Percentiles rank a stretch among this genome's conserved stretches.
These are phyloP conservation scores for Scrobipalpa atriplicella DNA, from an alignment of 2,888 invertebrate species.

Conservation along the genomic window DNA sequence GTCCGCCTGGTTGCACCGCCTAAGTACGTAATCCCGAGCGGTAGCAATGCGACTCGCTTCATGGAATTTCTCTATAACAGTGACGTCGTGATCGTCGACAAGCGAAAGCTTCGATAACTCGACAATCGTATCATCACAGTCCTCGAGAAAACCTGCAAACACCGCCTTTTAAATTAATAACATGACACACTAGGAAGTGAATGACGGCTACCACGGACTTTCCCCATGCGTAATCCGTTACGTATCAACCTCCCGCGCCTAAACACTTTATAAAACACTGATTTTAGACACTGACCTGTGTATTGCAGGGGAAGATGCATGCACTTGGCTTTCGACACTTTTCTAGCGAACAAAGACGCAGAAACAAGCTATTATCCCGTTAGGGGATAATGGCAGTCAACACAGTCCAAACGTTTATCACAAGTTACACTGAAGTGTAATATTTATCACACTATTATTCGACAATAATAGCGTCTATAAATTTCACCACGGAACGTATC, in stretches of 20 bases:
- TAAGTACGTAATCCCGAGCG: conserved; percentile 81
- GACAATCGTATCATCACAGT: conserved; percentile 82
- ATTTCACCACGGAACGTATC: conserved; percentile 55
- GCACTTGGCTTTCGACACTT: conserved; percentile 82
- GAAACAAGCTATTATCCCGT: conserved; percentile 81
- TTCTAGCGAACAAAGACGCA: conserved; percentile 75
- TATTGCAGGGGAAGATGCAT: conserved; percentile 83
- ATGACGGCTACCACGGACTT: conserved; percentile 61
- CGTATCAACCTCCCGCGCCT: conserved; percentile 51
- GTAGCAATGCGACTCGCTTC: conserved; percentile 65
- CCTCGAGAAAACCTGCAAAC: conserved; percentile 78
- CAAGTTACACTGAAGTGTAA: conserved; percentile 38
- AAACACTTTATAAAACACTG: neutral
- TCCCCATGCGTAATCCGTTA: conserved; percentile 72
- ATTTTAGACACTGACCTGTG: conserved; percentile 66
- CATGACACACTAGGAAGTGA: conserved; percentile 73
- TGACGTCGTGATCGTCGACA: conserved; percentile 72
- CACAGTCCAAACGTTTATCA: conserved; percentile 53
- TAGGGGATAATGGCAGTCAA: conserved; percentile 78
- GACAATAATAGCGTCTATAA: conserved; percentile 57
- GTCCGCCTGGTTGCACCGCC: conserved; percentile 86
- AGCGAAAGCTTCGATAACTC: conserved; percentile 80
- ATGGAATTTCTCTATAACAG: conserved; percentile 72
- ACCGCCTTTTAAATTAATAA: conserved; percentile 39
- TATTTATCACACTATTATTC: conserved; percentile 52